These are phyloP conservation scores for Chelonoidis abingdonii DNA, from an alignment of 2,113 vertebrate genomes.

Conservation along the genomic window DNA sequence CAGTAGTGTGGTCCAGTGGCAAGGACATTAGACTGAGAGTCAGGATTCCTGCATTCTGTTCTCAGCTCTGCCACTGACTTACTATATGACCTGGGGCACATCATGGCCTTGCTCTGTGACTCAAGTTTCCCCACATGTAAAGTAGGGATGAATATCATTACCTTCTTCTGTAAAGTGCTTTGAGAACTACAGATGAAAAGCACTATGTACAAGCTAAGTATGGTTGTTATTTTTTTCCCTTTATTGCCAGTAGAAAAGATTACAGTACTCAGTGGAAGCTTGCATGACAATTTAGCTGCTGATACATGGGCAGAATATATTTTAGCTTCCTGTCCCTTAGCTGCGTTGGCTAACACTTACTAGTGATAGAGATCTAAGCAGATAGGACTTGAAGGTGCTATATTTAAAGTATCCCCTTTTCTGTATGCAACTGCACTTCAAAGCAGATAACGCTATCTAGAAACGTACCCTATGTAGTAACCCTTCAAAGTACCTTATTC, in stretches of 20 bases:
- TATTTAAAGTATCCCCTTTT: not conserved
- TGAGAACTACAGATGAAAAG: not conserved
- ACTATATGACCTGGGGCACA: not conserved
- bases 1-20: not conserved
- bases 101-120: not conserved
- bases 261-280: not conserved
- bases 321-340: not conserved
- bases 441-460: not conserved
- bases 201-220: not conserved
- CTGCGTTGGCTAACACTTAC: not conserved
- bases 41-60: not conserved
- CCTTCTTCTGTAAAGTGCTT: not conserved
- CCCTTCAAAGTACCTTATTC: not conserved
- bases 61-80: not conserved
- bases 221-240: not conserved
- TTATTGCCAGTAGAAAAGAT: not conserved
- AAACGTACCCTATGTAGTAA: not conserved
- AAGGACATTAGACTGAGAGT: not conserved
- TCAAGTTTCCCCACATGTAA: not conserved
- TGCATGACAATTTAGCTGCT: not conserved
- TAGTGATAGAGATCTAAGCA: not conserved
- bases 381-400: not conserved
- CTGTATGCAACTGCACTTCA: not conserved
- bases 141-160: not conserved
- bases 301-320: not conserved